phyloP scores from a whole-genome alignment of 2,888 invertebrate genomes.

The Acrobasis suavella region DNA sequence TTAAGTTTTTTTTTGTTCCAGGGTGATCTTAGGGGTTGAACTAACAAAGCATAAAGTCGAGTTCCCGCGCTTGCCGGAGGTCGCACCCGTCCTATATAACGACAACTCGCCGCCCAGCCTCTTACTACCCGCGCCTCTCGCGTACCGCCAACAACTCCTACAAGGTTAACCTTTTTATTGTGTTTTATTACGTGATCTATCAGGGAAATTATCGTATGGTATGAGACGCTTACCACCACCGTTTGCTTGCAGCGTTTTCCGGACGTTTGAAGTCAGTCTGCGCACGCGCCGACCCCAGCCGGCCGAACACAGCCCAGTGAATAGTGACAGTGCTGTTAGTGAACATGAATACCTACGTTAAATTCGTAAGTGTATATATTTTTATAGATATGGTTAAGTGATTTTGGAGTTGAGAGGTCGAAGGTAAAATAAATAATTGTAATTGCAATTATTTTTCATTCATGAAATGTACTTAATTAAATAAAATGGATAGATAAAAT shows the following conservation, averaged over 20 bases:
- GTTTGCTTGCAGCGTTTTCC: slow-evolving; percentile 62
- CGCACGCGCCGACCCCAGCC: slow-evolving; percentile 54
- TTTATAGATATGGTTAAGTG: slow-evolving; percentile 24
- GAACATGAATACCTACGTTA: slow-evolving; percentile 69
- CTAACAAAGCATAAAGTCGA: slow-evolving; percentile 22
- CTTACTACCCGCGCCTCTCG: slow-evolving; percentile 69
- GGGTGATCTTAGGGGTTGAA: slow-evolving; percentile 1
- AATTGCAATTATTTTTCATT: too few relatives aligned
- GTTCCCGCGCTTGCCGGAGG: slow-evolving; percentile 68
- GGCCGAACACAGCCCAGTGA: slow-evolving; percentile 57
- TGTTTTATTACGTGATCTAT: slow-evolving; percentile 62
- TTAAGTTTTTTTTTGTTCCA: background rate
- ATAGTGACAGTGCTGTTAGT: slow-evolving; percentile 63
- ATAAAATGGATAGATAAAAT: too few relatives aligned
- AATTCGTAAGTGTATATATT: slow-evolving; percentile 61
- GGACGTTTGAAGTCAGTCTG: slow-evolving; percentile 56
- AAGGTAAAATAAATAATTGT: too few relatives aligned
- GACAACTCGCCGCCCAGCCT: slow-evolving; percentile 59
- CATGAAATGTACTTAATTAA: too few relatives aligned
- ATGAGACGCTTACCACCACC: slow-evolving; percentile 63
- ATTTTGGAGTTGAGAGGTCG: too few relatives aligned
- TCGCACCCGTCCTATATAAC: slow-evolving; percentile 78
- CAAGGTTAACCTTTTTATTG: slow-evolving; percentile 55
- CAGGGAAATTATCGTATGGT: slow-evolving; percentile 36
- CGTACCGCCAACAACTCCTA: slow-evolving; percentile 64